These are phyloP conservation scores for Lithodes maja DNA, from an alignment of 2,888 invertebrate species.

Conservation along the genomic window DNA sequence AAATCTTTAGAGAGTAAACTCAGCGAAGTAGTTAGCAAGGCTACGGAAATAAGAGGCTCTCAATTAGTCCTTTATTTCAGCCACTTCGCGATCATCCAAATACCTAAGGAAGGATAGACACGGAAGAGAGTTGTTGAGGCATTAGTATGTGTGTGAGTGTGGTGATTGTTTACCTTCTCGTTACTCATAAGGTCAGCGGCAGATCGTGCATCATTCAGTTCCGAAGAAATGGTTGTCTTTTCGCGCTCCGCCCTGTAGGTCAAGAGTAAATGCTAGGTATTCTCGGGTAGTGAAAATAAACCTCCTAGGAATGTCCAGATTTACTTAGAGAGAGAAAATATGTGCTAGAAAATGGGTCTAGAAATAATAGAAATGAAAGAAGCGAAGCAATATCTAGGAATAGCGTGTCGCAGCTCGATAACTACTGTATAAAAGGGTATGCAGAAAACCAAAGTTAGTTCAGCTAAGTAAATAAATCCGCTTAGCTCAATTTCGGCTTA, in stretches of 20 bases:
- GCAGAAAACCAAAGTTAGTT: too few species aligned
- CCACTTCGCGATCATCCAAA: constrained; percentile 10
- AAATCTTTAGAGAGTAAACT: too few species aligned
- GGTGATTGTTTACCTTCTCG: constrained; percentile 89
- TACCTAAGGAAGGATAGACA: background rate
- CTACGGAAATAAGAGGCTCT: too few species aligned
- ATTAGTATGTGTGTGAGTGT: constrained; percentile 7
- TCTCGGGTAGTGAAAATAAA: constrained; percentile 25
- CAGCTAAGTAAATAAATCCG: too few species aligned
- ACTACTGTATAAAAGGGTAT: background rate
- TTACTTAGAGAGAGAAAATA: background rate
- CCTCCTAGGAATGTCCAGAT: background rate
- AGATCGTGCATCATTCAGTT: constrained; percentile 98
- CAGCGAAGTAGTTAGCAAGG: too few species aligned
- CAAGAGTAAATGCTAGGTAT: constrained; percentile 29
- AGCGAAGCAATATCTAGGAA: background rate
- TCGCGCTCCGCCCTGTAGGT: constrained; percentile 69
- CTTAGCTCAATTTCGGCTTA: too few species aligned
- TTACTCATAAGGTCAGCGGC: constrained; percentile 98
- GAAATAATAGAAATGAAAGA: constrained; percentile 15
- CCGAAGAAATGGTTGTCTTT: constrained; percentile 74
- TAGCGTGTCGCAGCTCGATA: constrained; percentile 36
- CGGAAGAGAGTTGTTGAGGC: constrained; percentile 11
- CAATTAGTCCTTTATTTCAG: background rate
- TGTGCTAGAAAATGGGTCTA: background rate